Conservation (phyloP, 1,140 invertebrate genomes). For the Caerostris extrusa region DNA sequence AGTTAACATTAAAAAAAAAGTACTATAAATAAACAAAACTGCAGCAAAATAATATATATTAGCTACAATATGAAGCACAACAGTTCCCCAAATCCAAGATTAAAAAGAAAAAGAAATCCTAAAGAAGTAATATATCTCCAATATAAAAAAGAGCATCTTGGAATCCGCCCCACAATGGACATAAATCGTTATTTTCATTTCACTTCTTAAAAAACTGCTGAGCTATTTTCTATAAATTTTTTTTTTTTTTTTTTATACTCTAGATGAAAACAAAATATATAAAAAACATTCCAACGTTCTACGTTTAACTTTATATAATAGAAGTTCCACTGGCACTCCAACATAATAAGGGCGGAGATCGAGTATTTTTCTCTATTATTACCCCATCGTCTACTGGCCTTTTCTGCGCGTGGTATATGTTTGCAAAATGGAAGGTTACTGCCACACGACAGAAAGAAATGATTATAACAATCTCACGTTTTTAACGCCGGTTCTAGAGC, state of each 20-base stretch:
- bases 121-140: conserved; percentile 17
- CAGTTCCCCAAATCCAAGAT: neutral
- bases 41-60: neutral
- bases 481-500: conserved; percentile 7
- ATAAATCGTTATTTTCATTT: conserved; percentile 70
- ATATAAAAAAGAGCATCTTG: conserved; percentile 32
- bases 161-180: neutral
- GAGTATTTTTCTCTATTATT: conserved; percentile 44
- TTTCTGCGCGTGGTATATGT: neutral
- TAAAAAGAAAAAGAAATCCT: neutral
- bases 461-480: conserved; percentile 69
- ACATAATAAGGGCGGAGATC: conserved; percentile 63
- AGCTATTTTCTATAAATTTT: conserved; percentile 42
- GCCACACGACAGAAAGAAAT: conserved; percentile 58
- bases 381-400: neutral
- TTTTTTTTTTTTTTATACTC: neutral
- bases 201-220: conserved; percentile 41
- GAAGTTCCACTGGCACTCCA: conserved; percentile 11
- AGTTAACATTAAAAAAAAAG: too few species aligned
- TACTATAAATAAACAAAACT: too few species aligned
- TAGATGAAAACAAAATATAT: conserved; percentile 5
- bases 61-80: neutral
- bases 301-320: conserved; percentile 62
- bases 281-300: conserved; percentile 7
- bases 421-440: conserved; percentile 21